A percentile compares a stretch with the other conserved stretches of the same genome.
Evolutionary conservation across 2,888 invertebrate species (phyloP).

Genomic region (Cerceris rybyensis): DNA sequence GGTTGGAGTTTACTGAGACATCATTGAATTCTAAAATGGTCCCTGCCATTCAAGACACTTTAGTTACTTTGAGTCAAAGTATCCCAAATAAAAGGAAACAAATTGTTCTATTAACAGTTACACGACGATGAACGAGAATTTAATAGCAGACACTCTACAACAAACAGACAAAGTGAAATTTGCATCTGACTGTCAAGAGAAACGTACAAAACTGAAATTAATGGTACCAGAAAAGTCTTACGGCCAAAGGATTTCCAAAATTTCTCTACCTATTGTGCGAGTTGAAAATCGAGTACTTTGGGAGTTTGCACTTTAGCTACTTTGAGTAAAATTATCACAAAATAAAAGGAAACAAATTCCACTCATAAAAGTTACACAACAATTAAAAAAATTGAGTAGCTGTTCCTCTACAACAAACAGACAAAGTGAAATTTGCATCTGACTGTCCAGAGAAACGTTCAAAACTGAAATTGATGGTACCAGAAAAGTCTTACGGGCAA

Average conservation of each 20-base stretch:
- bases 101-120: too few species aligned
- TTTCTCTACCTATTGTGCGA: not conserved
- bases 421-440: not conserved
- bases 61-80: too few species aligned
- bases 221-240: not conserved
- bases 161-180: too few species aligned
- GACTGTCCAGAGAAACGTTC: not conserved
- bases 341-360: too few species aligned
- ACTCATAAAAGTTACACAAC: too few species aligned
- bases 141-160: too few species aligned
- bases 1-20: not conserved
- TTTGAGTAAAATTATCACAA: too few species aligned
- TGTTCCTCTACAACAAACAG: too few species aligned
- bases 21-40: not conserved
- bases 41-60: not conserved
- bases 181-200: not conserved
- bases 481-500: not conserved
- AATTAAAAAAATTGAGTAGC: too few species aligned
- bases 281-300: slow-evolving; percentile 64
- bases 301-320: too few species aligned
- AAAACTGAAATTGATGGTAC: not conserved
- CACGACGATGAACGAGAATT: too few species aligned
- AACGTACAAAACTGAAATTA: not conserved
- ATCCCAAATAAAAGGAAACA: too few species aligned
- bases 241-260: not conserved